Conservation (phyloP, 2,797 vertebrate species). For the Schizothorax lantsangensis region DNA sequence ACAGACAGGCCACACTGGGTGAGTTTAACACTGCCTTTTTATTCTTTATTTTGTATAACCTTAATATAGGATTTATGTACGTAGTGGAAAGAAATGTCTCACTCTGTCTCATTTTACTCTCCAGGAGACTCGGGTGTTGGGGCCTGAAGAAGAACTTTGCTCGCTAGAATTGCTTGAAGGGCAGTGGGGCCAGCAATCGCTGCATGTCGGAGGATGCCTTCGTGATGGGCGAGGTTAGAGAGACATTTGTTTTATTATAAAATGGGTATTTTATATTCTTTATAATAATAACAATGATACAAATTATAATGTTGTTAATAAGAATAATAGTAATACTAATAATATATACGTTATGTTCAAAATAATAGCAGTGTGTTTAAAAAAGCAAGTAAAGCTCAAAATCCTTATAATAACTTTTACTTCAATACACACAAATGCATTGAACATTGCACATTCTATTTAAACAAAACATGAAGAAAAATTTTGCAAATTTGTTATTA, state of each 20-base stretch:
- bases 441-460: too few relatives aligned
- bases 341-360: too few relatives aligned
- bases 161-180: conserved; percentile 92
- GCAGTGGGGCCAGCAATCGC: conserved; percentile 90
- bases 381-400: too few relatives aligned
- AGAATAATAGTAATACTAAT: too few relatives aligned
- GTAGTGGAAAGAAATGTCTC: not conserved
- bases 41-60: not conserved
- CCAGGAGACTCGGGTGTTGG: conserved; percentile 98
- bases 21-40: not conserved
- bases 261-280: not conserved
- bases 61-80: not conserved
- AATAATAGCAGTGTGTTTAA: too few relatives aligned
- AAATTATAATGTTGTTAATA: too few relatives aligned
- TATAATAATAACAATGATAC: not conserved
- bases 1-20: conserved; percentile 96
- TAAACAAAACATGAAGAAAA: too few relatives aligned
- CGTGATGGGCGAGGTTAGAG: conserved; percentile 91
- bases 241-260: not conserved
- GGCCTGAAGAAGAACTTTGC: conserved; percentile 99
- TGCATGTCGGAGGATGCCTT: conserved; percentile 87
- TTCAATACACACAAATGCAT: too few relatives aligned
- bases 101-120: conserved; percentile 18
- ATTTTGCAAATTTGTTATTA: too few relatives aligned
- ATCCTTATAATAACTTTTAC: too few relatives aligned